Percentiles rank a stretch among this genome's conserved stretches.
phyloP scores from a whole-genome alignment of 2,888 invertebrate genomes.

The Athetis lepigone region DNA sequence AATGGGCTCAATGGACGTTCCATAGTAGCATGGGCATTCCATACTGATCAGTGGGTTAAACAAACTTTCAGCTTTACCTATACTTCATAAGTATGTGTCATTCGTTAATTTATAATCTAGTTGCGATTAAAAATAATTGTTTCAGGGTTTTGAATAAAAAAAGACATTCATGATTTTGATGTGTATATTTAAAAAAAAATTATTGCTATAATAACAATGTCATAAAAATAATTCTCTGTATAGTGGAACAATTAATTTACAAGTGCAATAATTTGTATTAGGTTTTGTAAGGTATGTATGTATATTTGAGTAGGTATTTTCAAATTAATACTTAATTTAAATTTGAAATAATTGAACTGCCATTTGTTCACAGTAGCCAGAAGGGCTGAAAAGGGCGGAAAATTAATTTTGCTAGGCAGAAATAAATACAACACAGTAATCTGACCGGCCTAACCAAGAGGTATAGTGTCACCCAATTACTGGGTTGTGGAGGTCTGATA shows the following conservation, averaged over 20 bases:
- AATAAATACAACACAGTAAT: no score
- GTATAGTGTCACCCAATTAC: no score
- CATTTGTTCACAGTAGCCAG: conserved; percentile 3
- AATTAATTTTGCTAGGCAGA: not conserved
- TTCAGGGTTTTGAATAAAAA: conserved; percentile 1
- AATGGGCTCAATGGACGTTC: no score
- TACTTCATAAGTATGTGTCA: no score
- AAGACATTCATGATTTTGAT: conserved; percentile 18
- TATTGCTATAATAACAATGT: conserved; percentile 63
- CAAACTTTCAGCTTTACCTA: no score
- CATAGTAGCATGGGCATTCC: no score
- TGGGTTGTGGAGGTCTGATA: no score
- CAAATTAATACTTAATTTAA: not conserved
- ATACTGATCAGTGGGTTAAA: no score
- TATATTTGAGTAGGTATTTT: conserved; percentile 15
- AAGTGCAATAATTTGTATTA: conserved; percentile 34
- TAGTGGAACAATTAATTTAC: conserved; percentile 47
- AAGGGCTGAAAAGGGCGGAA: not conserved
- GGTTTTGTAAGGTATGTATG: conserved; percentile 16
- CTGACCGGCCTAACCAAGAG: no score
- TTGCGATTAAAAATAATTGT: no score
- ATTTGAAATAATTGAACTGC: not conserved
- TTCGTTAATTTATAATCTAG: no score
- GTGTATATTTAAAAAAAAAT: conserved; percentile 60
- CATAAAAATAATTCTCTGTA: conserved; percentile 66